Evolutionary conservation across 2,113 vertebrate species (phyloP).

Genomic region (Brachypteracias leptosomus): DNA sequence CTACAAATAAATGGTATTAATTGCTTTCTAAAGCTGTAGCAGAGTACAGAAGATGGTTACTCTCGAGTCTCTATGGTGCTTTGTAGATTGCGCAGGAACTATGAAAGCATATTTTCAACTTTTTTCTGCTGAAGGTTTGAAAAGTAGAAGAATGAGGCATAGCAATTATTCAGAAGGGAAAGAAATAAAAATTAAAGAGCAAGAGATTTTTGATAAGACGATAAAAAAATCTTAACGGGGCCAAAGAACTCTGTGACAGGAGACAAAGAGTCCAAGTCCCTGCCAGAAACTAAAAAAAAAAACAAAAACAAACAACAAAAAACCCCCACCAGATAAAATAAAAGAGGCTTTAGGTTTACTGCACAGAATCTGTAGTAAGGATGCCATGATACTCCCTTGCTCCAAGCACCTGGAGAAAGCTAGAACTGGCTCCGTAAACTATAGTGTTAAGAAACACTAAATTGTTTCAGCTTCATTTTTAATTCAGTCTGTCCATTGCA

Average conservation of each 20-base stretch:
- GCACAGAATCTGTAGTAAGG: not conserved
- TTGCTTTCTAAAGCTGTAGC: not conserved
- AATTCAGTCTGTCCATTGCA: not conserved
- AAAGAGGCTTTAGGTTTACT: not conserved
- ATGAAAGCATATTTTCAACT: not conserved
- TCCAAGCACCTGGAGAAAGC: not conserved
- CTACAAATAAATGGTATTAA: not conserved
- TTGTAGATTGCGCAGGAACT: not conserved
- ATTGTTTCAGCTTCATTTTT: not conserved
- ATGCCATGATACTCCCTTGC: not conserved
- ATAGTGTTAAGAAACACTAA: not conserved
- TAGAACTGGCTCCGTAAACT: not conserved
- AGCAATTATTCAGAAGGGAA: not conserved
- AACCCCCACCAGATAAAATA: not conserved
- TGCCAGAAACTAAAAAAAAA: not conserved
- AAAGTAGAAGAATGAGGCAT: not conserved
- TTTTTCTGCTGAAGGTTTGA: not conserved
- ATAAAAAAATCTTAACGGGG: not conserved
- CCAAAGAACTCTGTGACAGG: not conserved
- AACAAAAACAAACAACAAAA: not conserved
- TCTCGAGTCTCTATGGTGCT: not conserved
- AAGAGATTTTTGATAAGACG: not conserved
- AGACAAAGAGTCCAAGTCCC: not conserved
- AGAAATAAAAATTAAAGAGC: not conserved
- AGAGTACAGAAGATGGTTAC: not conserved